Evolutionary conservation across 2,888 invertebrate genomes (phyloP), one percentile per base, ranked within the genome.

Genomic region (Erebia palarica): DNA sequence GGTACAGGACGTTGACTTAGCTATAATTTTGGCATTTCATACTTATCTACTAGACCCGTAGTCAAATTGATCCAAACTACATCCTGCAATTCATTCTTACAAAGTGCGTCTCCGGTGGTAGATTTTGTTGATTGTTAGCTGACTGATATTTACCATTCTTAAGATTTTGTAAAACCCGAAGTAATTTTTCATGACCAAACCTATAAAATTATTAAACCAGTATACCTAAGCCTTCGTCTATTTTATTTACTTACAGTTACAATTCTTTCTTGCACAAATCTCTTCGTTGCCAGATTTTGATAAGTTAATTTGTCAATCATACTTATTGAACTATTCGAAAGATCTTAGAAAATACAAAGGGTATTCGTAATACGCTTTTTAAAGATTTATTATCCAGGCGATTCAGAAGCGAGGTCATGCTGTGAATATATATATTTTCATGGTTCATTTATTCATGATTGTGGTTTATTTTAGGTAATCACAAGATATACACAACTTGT

Each of bases 1-100:
- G 80, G 79, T 79, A 73, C 76, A 84, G 90, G 88, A 83, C 90
- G 81, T 87, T 89, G 89, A 91, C 90, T 84, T 87, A 76, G 72
- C 78, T 78, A 60, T 49, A 58, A 66, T 58, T 73, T 69, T 69
- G 53, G 70, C 63, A 36, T 49, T 18, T 10, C 55, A 10, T 55
- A 18, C n/a, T 8, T 16, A 53, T 53, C 9, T 53, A 53, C 53
- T n/a, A 53, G n/a, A 53, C 8, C n/a, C 7, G 9, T 16, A 16
- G 14, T 13, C 49, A 13, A 49, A 13, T 36, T 36, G 36, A 36
- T 5, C 36, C 36, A 5, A 36, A 36, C 36, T 36, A 36, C 36
- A 36, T 36, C 36, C 36, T 36, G 36, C 36, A 36, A 36, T 1
- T 36, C 36, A 36, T 36, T 36, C 36, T 36, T 36, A 7, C 36